These are phyloP conservation scores for Drosophila neotestacea DNA, from an alignment of 2,888 invertebrate species.

Conservation along the genomic window DNA sequence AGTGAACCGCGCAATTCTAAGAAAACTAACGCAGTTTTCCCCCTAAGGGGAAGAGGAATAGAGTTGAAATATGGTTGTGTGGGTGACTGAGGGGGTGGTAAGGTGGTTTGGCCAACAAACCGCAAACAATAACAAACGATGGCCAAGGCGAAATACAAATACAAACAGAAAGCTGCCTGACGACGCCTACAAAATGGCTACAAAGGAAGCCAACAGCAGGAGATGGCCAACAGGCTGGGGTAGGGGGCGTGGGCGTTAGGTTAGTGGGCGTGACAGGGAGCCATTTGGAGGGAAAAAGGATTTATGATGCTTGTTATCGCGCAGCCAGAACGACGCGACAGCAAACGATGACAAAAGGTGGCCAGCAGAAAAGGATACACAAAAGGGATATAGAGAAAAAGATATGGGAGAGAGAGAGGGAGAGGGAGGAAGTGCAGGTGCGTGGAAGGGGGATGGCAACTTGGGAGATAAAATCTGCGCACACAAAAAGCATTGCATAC, in stretches of 20 bases:
- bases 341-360: conserved; percentile 80
- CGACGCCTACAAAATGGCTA: conserved; percentile 56
- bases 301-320: conserved; percentile 82
- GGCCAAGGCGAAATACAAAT: conserved; percentile 56
- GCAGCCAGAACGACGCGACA: conserved; percentile 55
- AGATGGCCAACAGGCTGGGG: conserved; percentile 2
- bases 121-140: conserved; percentile 81
- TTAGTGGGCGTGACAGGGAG: conserved; percentile 38
- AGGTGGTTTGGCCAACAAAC: conserved; percentile 66
- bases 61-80: conserved; percentile 64
- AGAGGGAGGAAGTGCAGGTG: conserved; percentile 6
- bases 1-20: conserved; percentile 53
- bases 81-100: not conserved
- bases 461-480: conserved; percentile 66
- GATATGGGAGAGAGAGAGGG: not conserved
- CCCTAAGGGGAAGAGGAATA: conserved; percentile 17
- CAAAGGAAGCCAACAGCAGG: conserved; percentile 25
- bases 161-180: conserved; percentile 31
- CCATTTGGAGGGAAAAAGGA: conserved; percentile 76
- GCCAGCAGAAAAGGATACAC: conserved; percentile 44
- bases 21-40: conserved; percentile 45
- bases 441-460: conserved; percentile 38
- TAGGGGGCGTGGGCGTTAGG: conserved; percentile 10
- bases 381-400: not conserved
- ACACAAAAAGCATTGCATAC: conserved; percentile 58